Percentiles rank a stretch among this genome's conserved stretches.
phyloP scores from a whole-genome alignment of 2,113 vertebrate species.

The Tympanuchus pallidicinctus region DNA sequence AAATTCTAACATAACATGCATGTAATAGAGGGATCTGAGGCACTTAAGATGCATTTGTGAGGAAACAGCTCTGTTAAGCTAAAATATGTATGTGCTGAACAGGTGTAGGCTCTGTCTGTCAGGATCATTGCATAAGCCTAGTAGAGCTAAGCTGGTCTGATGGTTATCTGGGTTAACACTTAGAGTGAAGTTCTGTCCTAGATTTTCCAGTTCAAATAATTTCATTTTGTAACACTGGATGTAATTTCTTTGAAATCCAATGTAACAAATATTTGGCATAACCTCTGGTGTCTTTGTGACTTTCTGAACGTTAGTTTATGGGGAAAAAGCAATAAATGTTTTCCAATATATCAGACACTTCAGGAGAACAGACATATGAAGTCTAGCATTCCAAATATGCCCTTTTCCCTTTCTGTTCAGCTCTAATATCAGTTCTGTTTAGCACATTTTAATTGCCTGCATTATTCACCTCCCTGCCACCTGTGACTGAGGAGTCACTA shows the following conservation, averaged over 20 bases:
- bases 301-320: neutral
- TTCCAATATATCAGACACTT: neutral
- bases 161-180: neutral
- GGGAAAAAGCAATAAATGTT: neutral
- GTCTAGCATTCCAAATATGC: neutral
- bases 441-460: rapidly evolving
- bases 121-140: neutral
- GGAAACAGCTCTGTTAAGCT: neutral
- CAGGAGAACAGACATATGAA: neutral
- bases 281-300: neutral
- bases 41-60: neutral
- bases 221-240: constrained; percentile 25
- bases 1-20: constrained; percentile 14
- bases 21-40: neutral
- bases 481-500: neutral
- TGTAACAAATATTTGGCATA: neutral
- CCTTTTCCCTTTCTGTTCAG: neutral
- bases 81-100: neutral
- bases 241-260: constrained; percentile 17
- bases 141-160: neutral
- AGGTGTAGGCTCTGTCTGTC: neutral
- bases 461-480: neutral
- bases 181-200: neutral
- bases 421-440: neutral
- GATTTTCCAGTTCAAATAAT: constrained; percentile 34